A percentile compares a stretch with the other conserved stretches of the same genome.
Conservation (phyloP, 2,797 vertebrate genomes). For the Chelmon rostratus region DNA sequence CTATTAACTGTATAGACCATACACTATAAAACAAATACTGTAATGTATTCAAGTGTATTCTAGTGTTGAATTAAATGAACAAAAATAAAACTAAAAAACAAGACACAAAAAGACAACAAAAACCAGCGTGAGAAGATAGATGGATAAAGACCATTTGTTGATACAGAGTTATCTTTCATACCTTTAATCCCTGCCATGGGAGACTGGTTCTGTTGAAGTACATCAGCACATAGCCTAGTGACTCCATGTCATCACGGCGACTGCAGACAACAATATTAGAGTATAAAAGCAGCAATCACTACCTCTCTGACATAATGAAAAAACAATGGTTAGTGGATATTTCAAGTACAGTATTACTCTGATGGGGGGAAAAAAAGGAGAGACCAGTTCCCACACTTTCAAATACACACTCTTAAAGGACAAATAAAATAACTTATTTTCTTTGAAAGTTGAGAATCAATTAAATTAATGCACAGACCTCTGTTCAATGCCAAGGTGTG, state of each 20-base stretch:
- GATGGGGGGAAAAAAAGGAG: not conserved
- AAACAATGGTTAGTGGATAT: not conserved
- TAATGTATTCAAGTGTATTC: not conserved
- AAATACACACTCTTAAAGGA: not conserved
- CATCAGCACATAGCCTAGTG: conserved; percentile 99
- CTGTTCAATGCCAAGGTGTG: conserved; percentile 99
- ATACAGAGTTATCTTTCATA: conserved; percentile 71
- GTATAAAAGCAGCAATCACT: conserved; percentile 1
- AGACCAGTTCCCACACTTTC: not conserved
- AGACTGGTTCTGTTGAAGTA: conserved; percentile 99
- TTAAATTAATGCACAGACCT: conserved; percentile 83
- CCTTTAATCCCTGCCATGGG: conserved; percentile 99
- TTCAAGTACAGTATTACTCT: not conserved
- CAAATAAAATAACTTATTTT: not conserved
- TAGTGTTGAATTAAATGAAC: not conserved
- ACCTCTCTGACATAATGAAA: not conserved
- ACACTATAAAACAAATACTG: not conserved
- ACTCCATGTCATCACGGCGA: conserved; percentile 99
- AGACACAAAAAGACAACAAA: not conserved
- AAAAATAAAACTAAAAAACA: not conserved
- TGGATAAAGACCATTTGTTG: not conserved
- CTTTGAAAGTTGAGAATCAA: not conserved
- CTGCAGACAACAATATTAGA: conserved; percentile 76
- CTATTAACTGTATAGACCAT: not conserved
- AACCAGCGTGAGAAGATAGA: not conserved